A percentile compares a stretch with the other conserved stretches of the same genome.
Evolutionary conservation across 1,140 invertebrate species (phyloP).

Genomic region (Ceratosolen fusciceps): DNA sequence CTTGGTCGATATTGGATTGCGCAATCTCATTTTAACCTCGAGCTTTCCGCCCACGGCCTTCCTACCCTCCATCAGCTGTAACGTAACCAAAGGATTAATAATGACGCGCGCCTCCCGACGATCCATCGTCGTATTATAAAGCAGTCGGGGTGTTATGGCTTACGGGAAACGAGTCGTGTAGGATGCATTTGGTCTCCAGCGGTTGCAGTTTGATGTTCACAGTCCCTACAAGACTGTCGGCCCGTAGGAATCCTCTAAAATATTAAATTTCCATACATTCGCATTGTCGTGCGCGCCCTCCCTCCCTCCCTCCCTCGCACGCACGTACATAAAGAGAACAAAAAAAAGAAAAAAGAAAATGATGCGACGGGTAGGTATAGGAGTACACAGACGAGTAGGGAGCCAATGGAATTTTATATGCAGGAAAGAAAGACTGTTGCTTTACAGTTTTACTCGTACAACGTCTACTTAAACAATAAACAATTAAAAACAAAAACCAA

Average conservation of each 20-base stretch:
- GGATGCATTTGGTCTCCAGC: conserved; percentile 86
- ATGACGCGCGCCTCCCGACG: too few species aligned
- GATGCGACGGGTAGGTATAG: background rate
- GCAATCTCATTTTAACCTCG: conserved; percentile 91
- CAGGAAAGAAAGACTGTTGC: conserved; percentile 53
- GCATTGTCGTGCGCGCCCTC: too few species aligned
- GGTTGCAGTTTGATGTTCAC: conserved; percentile 86
- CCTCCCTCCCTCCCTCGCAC: too few species aligned
- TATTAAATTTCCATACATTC: too few species aligned
- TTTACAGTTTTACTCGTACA: conserved; percentile 60
- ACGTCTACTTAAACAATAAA: too few species aligned
- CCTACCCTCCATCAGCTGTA: conserved; percentile 89
- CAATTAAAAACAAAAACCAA: conserved; percentile 10
- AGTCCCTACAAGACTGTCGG: conserved; percentile 89
- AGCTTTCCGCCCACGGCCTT: conserved; percentile 90
- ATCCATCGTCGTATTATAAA: background rate
- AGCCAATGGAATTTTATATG: too few species aligned
- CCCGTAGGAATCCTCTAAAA: conserved; percentile 91
- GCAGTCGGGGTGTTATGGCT: too few species aligned
- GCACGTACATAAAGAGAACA: background rate
- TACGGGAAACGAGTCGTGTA: conserved; percentile 94
- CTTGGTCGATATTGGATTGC: conserved; percentile 90
- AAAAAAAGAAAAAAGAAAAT: background rate
- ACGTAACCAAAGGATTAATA: background rate
- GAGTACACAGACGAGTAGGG: too few species aligned